These are phyloP conservation scores for Teleogryllus occipitalis DNA, from an alignment of 1,140 invertebrate species.

Conservation along the genomic window DNA sequence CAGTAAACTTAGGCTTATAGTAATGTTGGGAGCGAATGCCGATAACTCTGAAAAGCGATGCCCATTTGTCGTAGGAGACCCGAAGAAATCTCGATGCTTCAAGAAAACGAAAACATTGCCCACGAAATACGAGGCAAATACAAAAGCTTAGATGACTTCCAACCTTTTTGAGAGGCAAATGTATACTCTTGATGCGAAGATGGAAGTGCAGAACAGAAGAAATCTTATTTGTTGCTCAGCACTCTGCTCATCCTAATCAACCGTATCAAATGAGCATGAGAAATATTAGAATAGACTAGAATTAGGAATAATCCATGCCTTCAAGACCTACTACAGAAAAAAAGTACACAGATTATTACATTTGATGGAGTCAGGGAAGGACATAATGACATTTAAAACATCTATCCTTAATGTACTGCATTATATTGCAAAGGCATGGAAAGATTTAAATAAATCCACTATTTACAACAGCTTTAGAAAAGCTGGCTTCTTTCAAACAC, in stretches of 20 bases:
- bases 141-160: slow-evolving; percentile 28
- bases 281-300: no score
- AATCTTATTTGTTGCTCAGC: slow-evolving; percentile 41
- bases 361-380: no score
- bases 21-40: slow-evolving; percentile 36
- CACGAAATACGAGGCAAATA: slow-evolving; percentile 35
- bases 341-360: no score
- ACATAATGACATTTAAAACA: no score
- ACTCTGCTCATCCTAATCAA: slow-evolving; percentile 32
- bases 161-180: slow-evolving; percentile 29
- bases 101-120: slow-evolving; percentile 34
- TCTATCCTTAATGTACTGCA: no score
- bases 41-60: slow-evolving; percentile 34
- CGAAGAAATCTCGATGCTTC: slow-evolving; percentile 31
- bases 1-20: slow-evolving; percentile 35
- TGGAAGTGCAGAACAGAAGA: slow-evolving; percentile 35
- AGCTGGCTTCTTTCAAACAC: no score
- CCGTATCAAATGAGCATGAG: no score
- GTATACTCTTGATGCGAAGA: slow-evolving; percentile 29
- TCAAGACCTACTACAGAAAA: no score
- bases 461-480: no score
- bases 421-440: no score
- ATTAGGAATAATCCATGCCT: no score
- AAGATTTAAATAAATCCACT: no score
- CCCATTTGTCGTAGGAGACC: slow-evolving; percentile 33